A percentile compares a stretch with the other conserved stretches of the same genome.
These are phyloP conservation scores for Myotis lucifugus DNA, from an alignment of 2,113 vertebrate genomes.

Conservation along the genomic window DNA sequence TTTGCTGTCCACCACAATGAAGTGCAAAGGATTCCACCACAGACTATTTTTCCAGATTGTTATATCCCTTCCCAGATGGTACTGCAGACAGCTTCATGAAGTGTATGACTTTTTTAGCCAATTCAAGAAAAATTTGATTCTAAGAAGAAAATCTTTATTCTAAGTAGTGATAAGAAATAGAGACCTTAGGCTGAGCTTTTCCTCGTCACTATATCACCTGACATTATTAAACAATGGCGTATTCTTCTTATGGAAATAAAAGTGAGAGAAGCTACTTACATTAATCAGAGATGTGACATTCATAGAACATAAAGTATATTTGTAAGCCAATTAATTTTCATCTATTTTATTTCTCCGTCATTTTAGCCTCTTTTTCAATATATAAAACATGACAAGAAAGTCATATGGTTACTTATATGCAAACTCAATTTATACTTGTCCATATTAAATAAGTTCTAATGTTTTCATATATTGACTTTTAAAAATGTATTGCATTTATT, in stretches of 20 bases:
- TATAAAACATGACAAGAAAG: neutral
- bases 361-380: neutral
- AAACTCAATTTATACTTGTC: neutral
- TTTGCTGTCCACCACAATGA: constrained; percentile 67
- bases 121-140: constrained; percentile 84
- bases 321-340: neutral
- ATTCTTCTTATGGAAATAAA: neutral
- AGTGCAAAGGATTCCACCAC: constrained; percentile 77
- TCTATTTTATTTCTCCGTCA: neutral
- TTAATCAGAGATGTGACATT: neutral
- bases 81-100: constrained; percentile 80
- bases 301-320: neutral
- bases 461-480: neutral
- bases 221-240: neutral
- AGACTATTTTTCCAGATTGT: constrained; percentile 82
- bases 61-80: constrained; percentile 84
- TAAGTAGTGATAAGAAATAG: constrained; percentile 73
- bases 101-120: constrained; percentile 85
- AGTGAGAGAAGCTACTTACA: neutral
- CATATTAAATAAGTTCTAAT: neutral
- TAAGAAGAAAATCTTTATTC: constrained; percentile 82
- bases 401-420: neutral
- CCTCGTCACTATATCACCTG: neutral
- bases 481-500: neutral
- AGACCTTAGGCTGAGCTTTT: constrained; percentile 62